These are phyloP conservation scores for Chaunax sp. DNA, from an alignment of 2,797 vertebrate species.

Conservation along the genomic window DNA sequence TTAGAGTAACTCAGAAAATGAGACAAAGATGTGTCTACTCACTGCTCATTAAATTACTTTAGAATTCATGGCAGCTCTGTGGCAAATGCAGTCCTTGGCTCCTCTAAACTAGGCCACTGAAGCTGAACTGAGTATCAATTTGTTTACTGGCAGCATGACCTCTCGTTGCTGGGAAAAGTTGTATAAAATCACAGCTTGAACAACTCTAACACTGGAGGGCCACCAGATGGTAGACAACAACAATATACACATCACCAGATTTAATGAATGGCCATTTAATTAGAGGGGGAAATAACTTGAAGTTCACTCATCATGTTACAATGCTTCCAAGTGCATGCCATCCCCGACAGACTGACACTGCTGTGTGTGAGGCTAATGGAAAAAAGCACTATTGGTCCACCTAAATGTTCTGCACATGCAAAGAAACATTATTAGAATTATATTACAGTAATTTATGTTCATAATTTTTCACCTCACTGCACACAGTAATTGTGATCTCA, in stretches of 20 bases:
- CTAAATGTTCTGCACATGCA: background rate
- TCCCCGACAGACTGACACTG: background rate
- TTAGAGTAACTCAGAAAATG: slow-evolving; percentile 64
- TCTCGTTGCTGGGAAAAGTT: slow-evolving; percentile 45
- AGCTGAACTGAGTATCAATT: slow-evolving; percentile 66
- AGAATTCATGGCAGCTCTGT: slow-evolving; percentile 53
- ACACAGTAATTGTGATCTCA: slow-evolving; percentile 2
- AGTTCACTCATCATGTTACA: slow-evolving; percentile 7
- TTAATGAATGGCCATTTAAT: slow-evolving; percentile 38
- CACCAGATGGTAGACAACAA: slow-evolving; percentile 29
- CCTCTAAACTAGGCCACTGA: slow-evolving; percentile 42
- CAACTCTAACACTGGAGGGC: slow-evolving; percentile 18
- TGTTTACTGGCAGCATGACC: slow-evolving; percentile 60
- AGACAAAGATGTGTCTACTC: slow-evolving; percentile 71
- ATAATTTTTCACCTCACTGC: background rate
- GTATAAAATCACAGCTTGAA: slow-evolving; percentile 52
- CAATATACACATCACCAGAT: slow-evolving; percentile 26
- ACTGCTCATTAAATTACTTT: slow-evolving; percentile 73
- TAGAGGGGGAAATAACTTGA: slow-evolving; percentile 8
- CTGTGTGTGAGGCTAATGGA: background rate
- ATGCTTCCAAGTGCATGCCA: slow-evolving; percentile 6
- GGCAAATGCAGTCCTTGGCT: slow-evolving; percentile 59
- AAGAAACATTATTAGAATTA: background rate
- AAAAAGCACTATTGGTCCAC: background rate
- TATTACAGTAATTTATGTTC: background rate